These are phyloP conservation scores for Notamacropus eugenii DNA, from an alignment of 2,797 vertebrate species.

Conservation along the genomic window DNA sequence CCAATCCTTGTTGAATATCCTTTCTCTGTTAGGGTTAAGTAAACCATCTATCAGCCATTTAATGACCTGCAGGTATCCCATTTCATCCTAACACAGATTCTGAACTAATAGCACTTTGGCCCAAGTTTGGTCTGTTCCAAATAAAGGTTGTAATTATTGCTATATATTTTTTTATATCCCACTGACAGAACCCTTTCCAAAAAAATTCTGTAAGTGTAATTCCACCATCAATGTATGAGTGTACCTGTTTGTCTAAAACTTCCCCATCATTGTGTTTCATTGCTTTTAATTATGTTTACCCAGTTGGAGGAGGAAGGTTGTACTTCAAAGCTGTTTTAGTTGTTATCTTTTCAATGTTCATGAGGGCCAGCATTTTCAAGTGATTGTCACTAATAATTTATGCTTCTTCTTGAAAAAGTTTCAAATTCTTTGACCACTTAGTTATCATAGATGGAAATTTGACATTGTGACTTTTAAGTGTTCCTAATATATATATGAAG, in stretches of 20 bases:
- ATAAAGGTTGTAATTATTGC: not conserved
- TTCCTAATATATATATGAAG: too few relatives aligned
- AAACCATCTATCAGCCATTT: not conserved
- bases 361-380: not conserved
- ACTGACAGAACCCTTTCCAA: not conserved
- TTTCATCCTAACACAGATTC: not conserved
- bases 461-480: too few relatives aligned
- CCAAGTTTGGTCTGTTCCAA: not conserved
- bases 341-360: too few relatives aligned
- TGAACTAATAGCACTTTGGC: not conserved
- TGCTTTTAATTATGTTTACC: not conserved
- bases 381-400: not conserved
- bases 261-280: not conserved
- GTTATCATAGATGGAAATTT: too few relatives aligned
- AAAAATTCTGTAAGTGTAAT: not conserved
- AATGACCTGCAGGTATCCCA: not conserved
- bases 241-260: not conserved
- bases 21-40: not conserved
- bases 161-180: not conserved
- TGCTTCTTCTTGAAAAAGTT: not conserved
- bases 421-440: too few relatives aligned
- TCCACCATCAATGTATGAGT: not conserved
- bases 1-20: not conserved
- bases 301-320: not conserved
- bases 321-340: too few relatives aligned